Evolutionary conservation across 2,113 vertebrate genomes (phyloP).

Genomic region (Menidia beryllina): DNA sequence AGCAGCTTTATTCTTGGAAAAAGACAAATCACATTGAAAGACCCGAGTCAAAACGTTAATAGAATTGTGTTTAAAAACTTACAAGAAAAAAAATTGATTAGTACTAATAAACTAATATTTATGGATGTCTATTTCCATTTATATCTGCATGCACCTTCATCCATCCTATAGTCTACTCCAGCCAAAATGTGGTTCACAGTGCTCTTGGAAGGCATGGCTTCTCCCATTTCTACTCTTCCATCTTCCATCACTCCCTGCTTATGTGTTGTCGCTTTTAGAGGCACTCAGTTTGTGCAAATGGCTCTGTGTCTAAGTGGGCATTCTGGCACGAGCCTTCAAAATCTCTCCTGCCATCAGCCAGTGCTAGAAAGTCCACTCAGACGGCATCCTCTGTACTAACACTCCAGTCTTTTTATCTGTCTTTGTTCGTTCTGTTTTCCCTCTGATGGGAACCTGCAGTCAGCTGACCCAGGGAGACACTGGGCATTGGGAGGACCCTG

Average conservation of each 20-base stretch:
- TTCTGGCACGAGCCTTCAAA: constrained; percentile 7
- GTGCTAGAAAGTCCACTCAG: constrained; percentile 29
- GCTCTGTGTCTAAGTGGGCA: constrained; percentile 44
- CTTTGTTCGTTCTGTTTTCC: constrained; percentile 61
- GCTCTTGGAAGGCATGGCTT: background rate
- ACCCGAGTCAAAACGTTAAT: background rate
- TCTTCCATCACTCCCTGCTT: constrained; percentile 31
- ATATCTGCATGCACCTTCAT: constrained; percentile 11
- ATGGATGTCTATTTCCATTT: background rate
- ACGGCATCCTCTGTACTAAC: constrained; percentile 57
- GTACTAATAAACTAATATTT: background rate
- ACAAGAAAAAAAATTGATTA: background rate
- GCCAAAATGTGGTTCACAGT: background rate
- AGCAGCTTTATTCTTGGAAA: background rate
- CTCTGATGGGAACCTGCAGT: constrained; percentile 85
- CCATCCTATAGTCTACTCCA: constrained; percentile 3
- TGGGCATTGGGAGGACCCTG: constrained; percentile 95
- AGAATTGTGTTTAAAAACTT: background rate
- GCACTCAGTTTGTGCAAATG: constrained; percentile 32
- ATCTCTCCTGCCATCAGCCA: constrained; percentile 13
- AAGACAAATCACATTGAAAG: background rate
- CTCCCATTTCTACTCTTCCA: constrained; percentile 14
- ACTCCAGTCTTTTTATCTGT: constrained; percentile 61
- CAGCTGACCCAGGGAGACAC: constrained; percentile 92
- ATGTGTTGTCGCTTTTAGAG: constrained; percentile 25